Evolutionary conservation across 2,797 vertebrate genomes (phyloP).

Genomic region (Macropodus opercularis): DNA sequence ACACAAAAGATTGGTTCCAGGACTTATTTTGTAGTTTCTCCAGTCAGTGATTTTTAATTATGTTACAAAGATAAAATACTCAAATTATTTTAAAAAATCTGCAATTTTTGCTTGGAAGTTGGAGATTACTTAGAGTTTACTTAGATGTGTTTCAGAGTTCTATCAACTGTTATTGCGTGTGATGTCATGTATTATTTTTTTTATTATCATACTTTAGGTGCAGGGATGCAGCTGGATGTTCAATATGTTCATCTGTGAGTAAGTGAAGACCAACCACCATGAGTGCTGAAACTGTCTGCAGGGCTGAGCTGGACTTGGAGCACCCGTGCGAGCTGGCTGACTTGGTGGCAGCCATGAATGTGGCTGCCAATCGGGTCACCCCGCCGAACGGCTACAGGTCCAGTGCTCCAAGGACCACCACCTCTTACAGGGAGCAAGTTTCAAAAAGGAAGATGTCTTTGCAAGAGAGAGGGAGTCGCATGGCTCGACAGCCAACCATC

Average conservation of each 20-base stretch:
- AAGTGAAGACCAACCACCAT: conserved; percentile 47
- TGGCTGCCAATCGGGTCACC: conserved; percentile 71
- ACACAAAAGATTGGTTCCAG: background rate
- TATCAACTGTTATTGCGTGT: background rate
- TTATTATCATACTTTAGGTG: conserved; percentile 33
- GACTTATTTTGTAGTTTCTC: no score
- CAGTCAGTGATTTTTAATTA: background rate
- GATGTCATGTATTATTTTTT: background rate
- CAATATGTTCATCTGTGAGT: conserved; percentile 29
- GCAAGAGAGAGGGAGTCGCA: conserved; percentile 86
- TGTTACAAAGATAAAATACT: background rate
- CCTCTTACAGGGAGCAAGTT: conserved; percentile 69
- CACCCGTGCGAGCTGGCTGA: conserved; percentile 84
- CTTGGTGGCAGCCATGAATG: conserved; percentile 87
- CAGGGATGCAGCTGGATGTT: conserved; percentile 32
- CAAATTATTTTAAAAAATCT: no score
- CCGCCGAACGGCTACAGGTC: conserved; percentile 72
- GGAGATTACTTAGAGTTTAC: no score
- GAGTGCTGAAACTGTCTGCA: conserved; percentile 54
- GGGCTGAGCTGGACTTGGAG: conserved; percentile 72
- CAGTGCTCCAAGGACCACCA: conserved; percentile 53
- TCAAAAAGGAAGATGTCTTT: conserved; percentile 91
- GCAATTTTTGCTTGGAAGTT: no score
- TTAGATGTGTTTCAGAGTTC: no score
- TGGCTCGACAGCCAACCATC: conserved; percentile 88